A percentile compares a stretch with the other conserved stretches of the same genome.
Evolutionary conservation across 2,113 vertebrate genomes (phyloP).

Genomic region (Lipophrys pholis): DNA sequence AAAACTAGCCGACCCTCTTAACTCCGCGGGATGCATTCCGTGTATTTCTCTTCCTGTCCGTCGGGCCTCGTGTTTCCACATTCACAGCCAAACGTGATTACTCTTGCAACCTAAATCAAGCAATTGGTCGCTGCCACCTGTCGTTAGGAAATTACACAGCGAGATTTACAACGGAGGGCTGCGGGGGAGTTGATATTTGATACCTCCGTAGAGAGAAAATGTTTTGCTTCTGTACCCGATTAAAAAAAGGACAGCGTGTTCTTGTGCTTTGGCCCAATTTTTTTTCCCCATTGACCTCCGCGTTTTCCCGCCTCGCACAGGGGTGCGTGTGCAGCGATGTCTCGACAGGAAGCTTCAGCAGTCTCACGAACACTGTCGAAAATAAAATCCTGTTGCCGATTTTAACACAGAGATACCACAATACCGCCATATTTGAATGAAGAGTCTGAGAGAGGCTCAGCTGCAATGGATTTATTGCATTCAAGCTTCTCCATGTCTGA

Average conservation of each 20-base stretch:
- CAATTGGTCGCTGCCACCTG: not conserved
- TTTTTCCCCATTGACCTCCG: not conserved
- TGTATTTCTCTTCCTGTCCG: conserved; percentile 7
- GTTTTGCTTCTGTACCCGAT: not conserved
- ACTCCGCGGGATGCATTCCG: conserved; percentile 17
- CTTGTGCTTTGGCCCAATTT: conserved; percentile 3
- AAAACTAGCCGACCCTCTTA: conserved; percentile 24
- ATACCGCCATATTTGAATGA: too few relatives aligned
- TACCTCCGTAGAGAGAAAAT: not conserved
- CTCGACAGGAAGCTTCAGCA: conserved; percentile 13
- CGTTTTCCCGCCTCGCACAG: not conserved
- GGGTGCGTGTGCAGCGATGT: conserved; percentile 2
- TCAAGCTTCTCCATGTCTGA: not conserved
- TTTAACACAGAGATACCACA: too few relatives aligned
- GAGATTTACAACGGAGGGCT: not conserved
- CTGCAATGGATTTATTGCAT: not conserved
- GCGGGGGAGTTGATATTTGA: not conserved
- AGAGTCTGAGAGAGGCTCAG: not conserved
- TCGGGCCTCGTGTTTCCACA: conserved; percentile 6
- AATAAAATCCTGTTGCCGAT: too few relatives aligned
- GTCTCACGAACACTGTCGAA: too few relatives aligned
- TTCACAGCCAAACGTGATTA: not conserved
- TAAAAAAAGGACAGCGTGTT: conserved; percentile 19
- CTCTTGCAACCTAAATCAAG: not conserved
- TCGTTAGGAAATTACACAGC: not conserved